Base-by-base conservation (phyloP, 2,888 invertebrate genomes). In the Cheilosia soror region DNA sequence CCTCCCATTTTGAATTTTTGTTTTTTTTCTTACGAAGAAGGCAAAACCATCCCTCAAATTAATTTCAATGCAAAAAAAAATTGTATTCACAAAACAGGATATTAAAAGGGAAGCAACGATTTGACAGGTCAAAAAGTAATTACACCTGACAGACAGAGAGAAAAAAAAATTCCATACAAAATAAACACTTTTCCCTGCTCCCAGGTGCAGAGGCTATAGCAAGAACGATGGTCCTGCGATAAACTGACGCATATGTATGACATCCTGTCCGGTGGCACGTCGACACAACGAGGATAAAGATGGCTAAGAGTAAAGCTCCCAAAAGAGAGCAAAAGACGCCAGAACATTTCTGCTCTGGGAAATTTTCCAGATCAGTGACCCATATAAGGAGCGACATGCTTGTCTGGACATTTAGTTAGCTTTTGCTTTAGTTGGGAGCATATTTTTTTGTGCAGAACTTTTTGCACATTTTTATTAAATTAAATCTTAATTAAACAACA, bases 61-160 rank as follows among this genome's bases (percentile, higher is more conserved):
- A n/a, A 11, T 69, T 57, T 44, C 11, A 27, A 27, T 25, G 20
- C 6, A 69, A 69, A 44, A 42, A 44, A 47, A 47, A 69, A 13
- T 33, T 47, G 55, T 3, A 55, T 49, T 58, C 69, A 66, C 40
- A 80, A 72, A 63, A 44, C 82, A 58, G 78, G 82, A 83, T 78
- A 83, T 83, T 83, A 83, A 83, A 82, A 71, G 55, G 72, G 72
- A 66, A 62, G 71, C 55, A 78, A 60, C 29, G 55, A 68, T 73
- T 73, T 44, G 62, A 31, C 33, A 78, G 76, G 76, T 81, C 76
- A 81, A 63, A 68, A 78, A 73, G 82, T 73, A 83, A 83, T 83
- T 78, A 78, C 78, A 68, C 72, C 72, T 68, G 47, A 27, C 58
- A 78, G 47, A 55, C 62, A 33, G 29, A n/a, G 33, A 6, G 25